These are phyloP conservation scores for Orius insidiosus DNA, from an alignment of 1,140 invertebrate species.

Conservation along the genomic window DNA sequence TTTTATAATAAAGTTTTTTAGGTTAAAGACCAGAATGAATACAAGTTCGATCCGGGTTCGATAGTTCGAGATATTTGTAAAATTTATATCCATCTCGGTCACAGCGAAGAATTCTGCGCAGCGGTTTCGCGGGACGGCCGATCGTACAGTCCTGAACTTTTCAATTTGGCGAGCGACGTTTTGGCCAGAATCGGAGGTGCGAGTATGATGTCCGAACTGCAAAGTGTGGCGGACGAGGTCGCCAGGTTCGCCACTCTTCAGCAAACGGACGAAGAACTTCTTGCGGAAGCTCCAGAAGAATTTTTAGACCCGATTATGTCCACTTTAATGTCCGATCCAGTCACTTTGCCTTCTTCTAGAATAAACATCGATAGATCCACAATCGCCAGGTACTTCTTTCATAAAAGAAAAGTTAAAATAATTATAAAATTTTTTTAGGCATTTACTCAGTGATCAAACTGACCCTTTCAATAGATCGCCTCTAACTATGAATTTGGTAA, in stretches of 20 bases:
- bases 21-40: constrained; percentile 77
- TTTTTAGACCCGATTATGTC: constrained; percentile 94
- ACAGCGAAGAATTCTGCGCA: constrained; percentile 58
- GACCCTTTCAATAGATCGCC: constrained; percentile 91
- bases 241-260: constrained; percentile 37
- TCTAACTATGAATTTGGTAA: constrained; percentile 83
- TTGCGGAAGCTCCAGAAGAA: constrained; percentile 78
- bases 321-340: constrained; percentile 84
- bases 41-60: constrained; percentile 77
- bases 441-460: constrained; percentile 79
- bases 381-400: constrained; percentile 80
- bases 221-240: constrained; percentile 45
- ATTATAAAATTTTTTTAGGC: too few species aligned
- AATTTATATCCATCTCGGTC: constrained; percentile 76
- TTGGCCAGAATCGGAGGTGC: constrained; percentile 58
- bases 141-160: constrained; percentile 77
- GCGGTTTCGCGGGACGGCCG: constrained; percentile 82
- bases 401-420: too few species aligned
- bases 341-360: constrained; percentile 76
- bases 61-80: constrained; percentile 78
- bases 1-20: constrained; percentile 32
- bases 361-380: constrained; percentile 74
- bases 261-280: constrained; percentile 59
- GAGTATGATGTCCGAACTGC: constrained; percentile 45
- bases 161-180: constrained; percentile 61